Conservation (phyloP, 1,140 invertebrate genomes). For the Megalopta genalis region DNA sequence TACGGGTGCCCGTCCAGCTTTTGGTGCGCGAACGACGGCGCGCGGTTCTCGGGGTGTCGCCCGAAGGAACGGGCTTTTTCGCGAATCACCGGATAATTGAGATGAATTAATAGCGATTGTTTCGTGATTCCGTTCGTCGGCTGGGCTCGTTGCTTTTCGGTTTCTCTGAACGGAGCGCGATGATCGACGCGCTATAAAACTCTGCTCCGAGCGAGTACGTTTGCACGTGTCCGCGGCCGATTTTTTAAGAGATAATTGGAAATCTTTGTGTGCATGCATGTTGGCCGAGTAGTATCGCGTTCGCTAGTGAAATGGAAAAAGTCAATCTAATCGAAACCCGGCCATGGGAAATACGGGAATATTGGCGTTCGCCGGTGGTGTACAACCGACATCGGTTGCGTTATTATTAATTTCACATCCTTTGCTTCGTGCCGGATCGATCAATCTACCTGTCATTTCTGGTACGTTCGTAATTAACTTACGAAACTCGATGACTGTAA, state of each 20-base stretch:
- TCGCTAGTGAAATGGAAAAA: not conserved
- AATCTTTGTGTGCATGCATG: not conserved
- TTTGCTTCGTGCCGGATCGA: not conserved
- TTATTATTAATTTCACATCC: constrained; percentile 4
- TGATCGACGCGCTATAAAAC: too few species aligned
- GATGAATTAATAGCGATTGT: not conserved
- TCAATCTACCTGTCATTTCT: constrained; percentile 5
- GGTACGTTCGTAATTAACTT: constrained; percentile 3
- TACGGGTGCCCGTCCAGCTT: too few species aligned
- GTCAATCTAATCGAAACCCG: too few species aligned
- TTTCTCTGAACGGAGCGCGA: too few species aligned
- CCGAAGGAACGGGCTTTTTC: not conserved
- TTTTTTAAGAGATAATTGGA: too few species aligned
- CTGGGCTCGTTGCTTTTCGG: too few species aligned
- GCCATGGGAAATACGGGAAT: not conserved
- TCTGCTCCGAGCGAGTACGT: too few species aligned
- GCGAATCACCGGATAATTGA: not conserved
- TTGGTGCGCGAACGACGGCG: not conserved
- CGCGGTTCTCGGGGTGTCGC: not conserved
- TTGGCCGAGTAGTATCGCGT: not conserved
- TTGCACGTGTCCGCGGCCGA: too few species aligned
- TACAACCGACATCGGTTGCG: not conserved
- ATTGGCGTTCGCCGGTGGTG: not conserved
- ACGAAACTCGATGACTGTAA: not conserved
- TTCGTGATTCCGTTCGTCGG: not conserved